Evolutionary conservation across 2,797 vertebrate species (phyloP).

Genomic region (Channa striata): DNA sequence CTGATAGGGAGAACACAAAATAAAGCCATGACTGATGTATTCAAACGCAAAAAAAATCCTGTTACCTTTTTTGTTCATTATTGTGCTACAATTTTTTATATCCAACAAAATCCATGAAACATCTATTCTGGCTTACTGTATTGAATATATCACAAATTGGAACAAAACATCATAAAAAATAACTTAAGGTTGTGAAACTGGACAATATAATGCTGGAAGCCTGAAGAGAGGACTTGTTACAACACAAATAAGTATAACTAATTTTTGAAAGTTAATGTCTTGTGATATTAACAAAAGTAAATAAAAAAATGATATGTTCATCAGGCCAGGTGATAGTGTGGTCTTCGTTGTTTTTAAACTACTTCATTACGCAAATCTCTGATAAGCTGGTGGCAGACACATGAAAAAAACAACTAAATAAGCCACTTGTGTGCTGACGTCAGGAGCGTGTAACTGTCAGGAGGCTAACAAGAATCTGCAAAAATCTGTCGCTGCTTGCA

Average conservation of each 20-base stretch:
- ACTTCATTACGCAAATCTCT: slow-evolving; percentile 73
- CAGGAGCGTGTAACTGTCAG: slow-evolving; percentile 77
- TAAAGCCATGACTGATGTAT: slow-evolving; percentile 83
- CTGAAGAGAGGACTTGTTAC: slow-evolving; percentile 88
- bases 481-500: slow-evolving; percentile 82
- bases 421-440: slow-evolving; percentile 58
- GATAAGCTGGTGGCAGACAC: slow-evolving; percentile 55
- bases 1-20: slow-evolving; percentile 66
- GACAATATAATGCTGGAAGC: slow-evolving; percentile 88
- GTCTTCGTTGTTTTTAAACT: slow-evolving; percentile 75
- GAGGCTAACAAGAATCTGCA: slow-evolving; percentile 84
- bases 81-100: slow-evolving; percentile 82
- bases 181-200: slow-evolving; percentile 86
- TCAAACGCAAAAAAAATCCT: slow-evolving; percentile 76
- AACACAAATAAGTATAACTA: slow-evolving; percentile 86
- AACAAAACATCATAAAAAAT: slow-evolving; percentile 74
- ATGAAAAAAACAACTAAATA: slow-evolving; percentile 35
- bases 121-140: slow-evolving; percentile 77
- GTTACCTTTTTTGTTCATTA: slow-evolving; percentile 81
- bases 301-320: slow-evolving; percentile 70
- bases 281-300: slow-evolving; percentile 73
- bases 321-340: slow-evolving; percentile 84
- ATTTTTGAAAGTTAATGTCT: slow-evolving; percentile 64
- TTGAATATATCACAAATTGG: slow-evolving; percentile 82
- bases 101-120: slow-evolving; percentile 76